These are phyloP conservation scores for Pseudomugil gertrudae DNA, from an alignment of 2,797 vertebrate genomes.

Conservation along the genomic window DNA sequence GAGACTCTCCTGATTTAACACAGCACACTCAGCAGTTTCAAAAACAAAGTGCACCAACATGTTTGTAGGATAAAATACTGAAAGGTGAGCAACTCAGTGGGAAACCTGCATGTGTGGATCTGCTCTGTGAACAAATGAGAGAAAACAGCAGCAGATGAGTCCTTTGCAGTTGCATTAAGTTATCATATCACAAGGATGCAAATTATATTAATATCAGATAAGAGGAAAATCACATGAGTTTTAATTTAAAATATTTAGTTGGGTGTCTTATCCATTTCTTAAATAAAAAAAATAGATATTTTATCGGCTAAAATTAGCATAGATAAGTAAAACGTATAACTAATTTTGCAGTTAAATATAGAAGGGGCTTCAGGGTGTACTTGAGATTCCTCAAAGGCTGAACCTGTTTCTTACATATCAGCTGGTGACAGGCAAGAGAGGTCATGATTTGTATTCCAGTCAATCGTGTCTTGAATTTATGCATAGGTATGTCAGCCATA, in stretches of 20 bases:
- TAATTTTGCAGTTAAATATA: slow-evolving; percentile 4
- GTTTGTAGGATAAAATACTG: slow-evolving; percentile 47
- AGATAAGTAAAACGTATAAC: slow-evolving; percentile 8
- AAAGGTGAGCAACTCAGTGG: slow-evolving; percentile 31
- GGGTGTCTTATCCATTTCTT: no score
- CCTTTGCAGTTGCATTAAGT: neutral
- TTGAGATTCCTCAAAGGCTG: slow-evolving; percentile 32
- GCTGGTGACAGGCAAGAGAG: slow-evolving; percentile 41
- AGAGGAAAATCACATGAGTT: slow-evolving; percentile 16
- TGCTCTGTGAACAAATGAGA: slow-evolving; percentile 11
- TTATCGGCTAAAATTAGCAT: slow-evolving; percentile 5
- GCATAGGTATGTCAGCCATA: slow-evolving; percentile 60
- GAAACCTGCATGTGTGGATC: slow-evolving; percentile 19
- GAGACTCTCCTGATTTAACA: slow-evolving; percentile 19
- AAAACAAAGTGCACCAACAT: slow-evolving; percentile 44
- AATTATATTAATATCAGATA: slow-evolving; percentile 40
- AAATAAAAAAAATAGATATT: no score
- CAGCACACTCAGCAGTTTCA: slow-evolving; percentile 52
- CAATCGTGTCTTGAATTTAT: slow-evolving; percentile 48
- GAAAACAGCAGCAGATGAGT: neutral
- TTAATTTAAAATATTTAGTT: slow-evolving; percentile 18
- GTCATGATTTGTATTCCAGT: slow-evolving; percentile 68
- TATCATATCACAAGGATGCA: slow-evolving; percentile 17
- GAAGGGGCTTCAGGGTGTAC: slow-evolving; percentile 38
- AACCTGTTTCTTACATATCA: slow-evolving; percentile 58